Percentiles rank a stretch among this genome's conserved stretches.
These are phyloP conservation scores for Seriola dumerili DNA, from an alignment of 2,113 vertebrate species.

Conservation along the genomic window DNA sequence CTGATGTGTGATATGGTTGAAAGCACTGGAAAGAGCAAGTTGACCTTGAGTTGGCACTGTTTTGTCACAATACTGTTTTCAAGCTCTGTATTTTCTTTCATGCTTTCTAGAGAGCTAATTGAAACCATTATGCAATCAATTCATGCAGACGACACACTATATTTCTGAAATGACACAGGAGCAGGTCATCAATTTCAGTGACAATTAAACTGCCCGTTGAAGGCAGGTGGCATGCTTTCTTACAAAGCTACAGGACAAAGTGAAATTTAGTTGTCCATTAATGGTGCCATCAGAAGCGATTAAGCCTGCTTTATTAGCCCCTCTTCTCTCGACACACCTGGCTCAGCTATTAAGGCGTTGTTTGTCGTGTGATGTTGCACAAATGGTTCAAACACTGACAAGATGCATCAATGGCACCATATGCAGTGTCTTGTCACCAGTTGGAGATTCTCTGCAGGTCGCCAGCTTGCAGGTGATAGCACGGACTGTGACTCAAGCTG, in stretches of 20 bases:
- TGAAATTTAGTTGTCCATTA: conserved; percentile 1
- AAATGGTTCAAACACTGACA: conserved; percentile 26
- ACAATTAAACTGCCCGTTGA: not conserved
- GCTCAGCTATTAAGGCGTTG: conserved; percentile 11
- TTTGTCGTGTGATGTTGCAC: conserved; percentile 33
- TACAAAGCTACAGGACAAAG: not conserved
- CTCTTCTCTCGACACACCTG: not conserved
- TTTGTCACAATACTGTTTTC: not conserved
- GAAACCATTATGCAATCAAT: not conserved
- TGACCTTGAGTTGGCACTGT: not conserved
- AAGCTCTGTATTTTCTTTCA: not conserved
- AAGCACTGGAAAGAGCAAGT: too few species aligned
- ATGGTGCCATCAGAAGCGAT: not conserved
- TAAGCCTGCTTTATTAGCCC: not conserved
- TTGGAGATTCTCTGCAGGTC: conserved; percentile 56
- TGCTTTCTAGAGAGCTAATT: not conserved
- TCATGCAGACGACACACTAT: not conserved
- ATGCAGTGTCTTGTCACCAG: conserved; percentile 50
- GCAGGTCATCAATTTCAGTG: not conserved
- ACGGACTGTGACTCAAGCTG: conserved; percentile 60
- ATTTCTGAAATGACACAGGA: not conserved
- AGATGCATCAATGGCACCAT: conserved; percentile 28
- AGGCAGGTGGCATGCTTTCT: not conserved
- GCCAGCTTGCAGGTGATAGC: conserved; percentile 61
- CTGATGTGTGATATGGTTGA: too few species aligned